Conservation (phyloP, 2,797 vertebrate species). For the Dendrocincla tyrannina region DNA sequence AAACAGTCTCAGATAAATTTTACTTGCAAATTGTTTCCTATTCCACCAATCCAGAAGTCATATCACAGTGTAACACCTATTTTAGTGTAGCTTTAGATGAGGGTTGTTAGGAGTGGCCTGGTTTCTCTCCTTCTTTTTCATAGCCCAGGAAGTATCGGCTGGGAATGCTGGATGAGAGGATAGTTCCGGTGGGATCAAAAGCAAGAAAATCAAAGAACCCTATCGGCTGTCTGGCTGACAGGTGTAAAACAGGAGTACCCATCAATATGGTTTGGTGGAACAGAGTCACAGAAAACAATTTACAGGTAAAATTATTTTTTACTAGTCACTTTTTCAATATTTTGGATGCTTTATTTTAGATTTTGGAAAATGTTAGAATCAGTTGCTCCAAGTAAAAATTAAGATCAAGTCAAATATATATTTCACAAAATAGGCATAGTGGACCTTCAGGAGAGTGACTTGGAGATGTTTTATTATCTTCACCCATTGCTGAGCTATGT, state of each 20-base stretch:
- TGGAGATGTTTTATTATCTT: not conserved
- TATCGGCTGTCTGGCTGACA: conserved; percentile 83
- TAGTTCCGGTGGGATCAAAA: conserved; percentile 83
- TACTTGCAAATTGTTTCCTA: conserved; percentile 74
- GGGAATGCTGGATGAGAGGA: conserved; percentile 84
- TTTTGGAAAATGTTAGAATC: conserved; percentile 17
- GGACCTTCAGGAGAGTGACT: not conserved
- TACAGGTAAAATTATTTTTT: conserved; percentile 82
- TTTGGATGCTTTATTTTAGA: conserved; percentile 67
- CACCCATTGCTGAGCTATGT: not conserved
- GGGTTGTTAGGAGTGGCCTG: conserved; percentile 82
- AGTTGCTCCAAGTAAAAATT: not conserved
- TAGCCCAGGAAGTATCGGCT: conserved; percentile 84
- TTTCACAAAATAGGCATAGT: not conserved
- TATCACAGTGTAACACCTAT: not conserved
- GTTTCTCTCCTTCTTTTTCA: conserved; percentile 81
- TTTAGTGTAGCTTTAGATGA: conserved; percentile 72
- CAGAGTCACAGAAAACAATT: conserved; percentile 85
- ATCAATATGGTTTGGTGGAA: conserved; percentile 85
- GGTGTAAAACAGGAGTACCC: conserved; percentile 83
- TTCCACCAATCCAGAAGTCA: conserved; percentile 65
- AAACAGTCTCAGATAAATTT: conserved; percentile 67
- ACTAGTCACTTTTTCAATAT: conserved; percentile 69
- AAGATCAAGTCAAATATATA: not conserved
- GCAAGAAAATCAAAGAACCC: conserved; percentile 83